A percentile compares a stretch with the other conserved stretches of the same genome.
phyloP scores from a whole-genome alignment of 2,113 vertebrate species.

The Eulemur macaco region DNA sequence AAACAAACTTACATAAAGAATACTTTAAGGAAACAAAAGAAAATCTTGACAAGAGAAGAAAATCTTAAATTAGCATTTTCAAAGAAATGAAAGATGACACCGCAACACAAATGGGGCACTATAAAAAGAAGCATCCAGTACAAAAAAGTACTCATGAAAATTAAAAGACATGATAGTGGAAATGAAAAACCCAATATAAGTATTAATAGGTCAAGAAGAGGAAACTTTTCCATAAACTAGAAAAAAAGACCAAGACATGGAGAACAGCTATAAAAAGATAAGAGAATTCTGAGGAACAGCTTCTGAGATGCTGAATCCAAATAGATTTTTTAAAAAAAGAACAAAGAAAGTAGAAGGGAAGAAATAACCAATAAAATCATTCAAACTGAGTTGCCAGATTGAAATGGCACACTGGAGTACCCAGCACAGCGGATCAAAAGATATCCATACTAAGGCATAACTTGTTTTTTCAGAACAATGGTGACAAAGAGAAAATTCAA shows the following conservation, averaged over 20 bases:
- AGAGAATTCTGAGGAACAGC: neutral
- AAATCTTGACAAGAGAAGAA: neutral
- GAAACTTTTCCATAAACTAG: neutral
- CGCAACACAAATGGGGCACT: neutral
- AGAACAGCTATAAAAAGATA: neutral
- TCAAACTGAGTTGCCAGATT: neutral
- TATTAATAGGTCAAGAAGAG: neutral
- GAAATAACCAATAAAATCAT: neutral
- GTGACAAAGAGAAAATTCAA: neutral
- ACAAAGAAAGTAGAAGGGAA: neutral
- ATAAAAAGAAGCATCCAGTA: neutral
- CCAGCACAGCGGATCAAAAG: neutral
- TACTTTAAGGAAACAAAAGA: neutral
- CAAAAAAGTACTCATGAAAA: neutral
- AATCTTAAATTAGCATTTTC: neutral
- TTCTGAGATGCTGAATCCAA: neutral
- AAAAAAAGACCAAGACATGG: neutral
- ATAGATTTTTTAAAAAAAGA: neutral
- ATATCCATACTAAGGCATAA: neutral
- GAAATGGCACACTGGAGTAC: neutral
- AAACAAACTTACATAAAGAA: neutral
- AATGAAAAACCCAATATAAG: neutral
- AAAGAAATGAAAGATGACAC: neutral
- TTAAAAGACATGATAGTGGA: neutral
- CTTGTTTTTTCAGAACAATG: neutral